Evolutionary conservation across 2,113 vertebrate genomes (phyloP), one percentile per base, ranked within the genome.

Genomic region (Loxodonta africana): DNA sequence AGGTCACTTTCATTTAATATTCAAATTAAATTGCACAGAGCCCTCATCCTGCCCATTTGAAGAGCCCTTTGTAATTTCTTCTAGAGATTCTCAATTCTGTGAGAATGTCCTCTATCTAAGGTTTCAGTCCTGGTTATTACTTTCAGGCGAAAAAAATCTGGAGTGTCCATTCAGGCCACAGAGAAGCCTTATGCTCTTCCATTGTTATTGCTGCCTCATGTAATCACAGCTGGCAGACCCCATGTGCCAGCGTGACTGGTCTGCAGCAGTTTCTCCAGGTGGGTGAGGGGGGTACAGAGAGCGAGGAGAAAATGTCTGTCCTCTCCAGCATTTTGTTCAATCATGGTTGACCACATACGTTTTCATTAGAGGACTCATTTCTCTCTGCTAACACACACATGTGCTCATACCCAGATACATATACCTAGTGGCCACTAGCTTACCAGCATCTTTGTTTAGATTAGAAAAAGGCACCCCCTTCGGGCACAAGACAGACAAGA

Each of bases 1-100:
- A 94, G 57, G 23, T 81, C 48, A 84, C 65, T 82, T 96, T 28
- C 18, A 71, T 74, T 93, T 85, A 95, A 88, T 71, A 81, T 88
- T 93, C 65, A 77, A 63, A 80, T 65, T 83, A 80, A 95, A 85
- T 81, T 76, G 41, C 46, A 53, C 37, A 57, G 41, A 83, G 18
- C 3, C 28, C 8, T 83, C 33, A 33, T 81, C 51, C 20, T 76
- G 57, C 57, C 23, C 60, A 62, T 41, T 37, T 92, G 48, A 57
- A 67, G 46, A 62, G 44, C 15, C 11, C 71, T 51, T 74, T 65
- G 20, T 77, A 62, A 88, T 76, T 83, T 33, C 69, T 86, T 23
- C 5, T 60, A 7, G 53, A 83, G 30, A 74, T 62, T 94, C 21
- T 94, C 33, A 63, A 48, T 80, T 65, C 65, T 88, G 9, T 71